A percentile compares a stretch with the other conserved stretches of the same genome.
Evolutionary conservation across 2,113 vertebrate species (phyloP).

Genomic region (Thymallus thymallus): DNA sequence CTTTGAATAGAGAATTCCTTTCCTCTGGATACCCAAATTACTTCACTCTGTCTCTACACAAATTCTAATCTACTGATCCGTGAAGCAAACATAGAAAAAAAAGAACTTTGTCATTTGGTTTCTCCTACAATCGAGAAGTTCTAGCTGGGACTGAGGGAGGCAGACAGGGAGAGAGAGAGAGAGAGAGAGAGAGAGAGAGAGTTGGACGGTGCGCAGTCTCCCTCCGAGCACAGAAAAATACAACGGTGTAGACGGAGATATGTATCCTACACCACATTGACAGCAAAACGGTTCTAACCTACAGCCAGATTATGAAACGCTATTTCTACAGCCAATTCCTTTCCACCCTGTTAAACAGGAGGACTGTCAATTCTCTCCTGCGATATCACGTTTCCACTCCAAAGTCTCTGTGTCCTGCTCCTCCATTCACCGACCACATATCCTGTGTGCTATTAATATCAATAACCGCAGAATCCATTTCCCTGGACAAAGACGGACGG

Average conservation of each 20-base stretch:
- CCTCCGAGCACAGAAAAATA: too few relatives aligned
- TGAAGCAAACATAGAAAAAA: slow-evolving; percentile 30
- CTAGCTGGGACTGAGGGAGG: not conserved
- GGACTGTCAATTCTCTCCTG: too few relatives aligned
- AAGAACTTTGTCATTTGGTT: slow-evolving; percentile 16
- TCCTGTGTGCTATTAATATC: slow-evolving; percentile 87
- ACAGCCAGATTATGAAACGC: slow-evolving; percentile 72
- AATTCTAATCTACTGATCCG: slow-evolving; percentile 41
- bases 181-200: not conserved
- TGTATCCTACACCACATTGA: not conserved
- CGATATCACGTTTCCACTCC: slow-evolving; percentile 76
- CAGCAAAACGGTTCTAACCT: slow-evolving; percentile 37
- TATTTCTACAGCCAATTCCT: slow-evolving; percentile 69
- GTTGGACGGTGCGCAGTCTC: not conserved
- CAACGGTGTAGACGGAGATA: too few relatives aligned
- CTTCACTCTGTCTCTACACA: slow-evolving; percentile 14
- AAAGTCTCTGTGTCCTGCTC: slow-evolving; percentile 60
- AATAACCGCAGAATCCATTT: slow-evolving; percentile 79
- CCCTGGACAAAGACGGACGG: slow-evolving; percentile 74
- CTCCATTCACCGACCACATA: slow-evolving; percentile 72
- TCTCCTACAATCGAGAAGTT: slow-evolving; percentile 11
- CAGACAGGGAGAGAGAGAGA: too few relatives aligned
- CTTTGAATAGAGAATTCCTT: slow-evolving; percentile 37
- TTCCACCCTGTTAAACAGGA: slow-evolving; percentile 28
- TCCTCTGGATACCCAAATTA: slow-evolving; percentile 29